Conservation (phyloP, 2,113 vertebrate species). For the Xiphophorus couchianus region DNA sequence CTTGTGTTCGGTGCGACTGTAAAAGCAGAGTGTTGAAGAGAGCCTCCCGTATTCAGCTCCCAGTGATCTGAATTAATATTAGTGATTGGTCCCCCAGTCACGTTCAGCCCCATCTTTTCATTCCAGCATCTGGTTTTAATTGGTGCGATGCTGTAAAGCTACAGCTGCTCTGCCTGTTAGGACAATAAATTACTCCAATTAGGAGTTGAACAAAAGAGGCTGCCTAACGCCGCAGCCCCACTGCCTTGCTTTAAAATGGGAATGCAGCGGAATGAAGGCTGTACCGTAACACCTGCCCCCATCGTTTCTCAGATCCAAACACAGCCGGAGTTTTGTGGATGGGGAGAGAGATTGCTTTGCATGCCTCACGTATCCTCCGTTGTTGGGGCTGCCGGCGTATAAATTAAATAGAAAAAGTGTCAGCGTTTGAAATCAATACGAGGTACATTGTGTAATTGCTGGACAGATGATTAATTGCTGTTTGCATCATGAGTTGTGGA, state of each 20-base stretch:
- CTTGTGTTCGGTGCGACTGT: constrained; percentile 23
- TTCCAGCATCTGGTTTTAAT: constrained; percentile 75
- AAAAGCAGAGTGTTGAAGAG: neutral
- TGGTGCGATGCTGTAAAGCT: constrained; percentile 68
- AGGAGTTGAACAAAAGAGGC: constrained; percentile 68
- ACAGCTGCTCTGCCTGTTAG: constrained; percentile 79
- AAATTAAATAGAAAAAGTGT: constrained; percentile 36
- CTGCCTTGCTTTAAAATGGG: constrained; percentile 32
- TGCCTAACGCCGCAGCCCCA: constrained; percentile 48
- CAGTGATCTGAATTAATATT: constrained; percentile 41
- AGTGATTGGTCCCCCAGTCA: constrained; percentile 57
- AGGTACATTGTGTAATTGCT: constrained; percentile 53
- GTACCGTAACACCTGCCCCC: constrained; percentile 51
- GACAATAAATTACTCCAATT: constrained; percentile 80
- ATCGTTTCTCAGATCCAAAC: constrained; percentile 47
- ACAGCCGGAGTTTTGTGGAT: constrained; percentile 36
- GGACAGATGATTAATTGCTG: constrained; percentile 63
- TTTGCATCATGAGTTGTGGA: constrained; percentile 61
- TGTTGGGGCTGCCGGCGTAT: neutral
- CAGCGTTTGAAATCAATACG: constrained; percentile 36
- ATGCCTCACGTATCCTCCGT: neutral
- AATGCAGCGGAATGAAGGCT: constrained; percentile 28
- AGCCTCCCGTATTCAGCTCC: constrained; percentile 44
- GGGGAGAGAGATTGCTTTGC: constrained; percentile 39
- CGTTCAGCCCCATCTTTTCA: constrained; percentile 60